A percentile compares a stretch with the other conserved stretches of the same genome.
Conservation (phyloP, 2,113 vertebrate species). For the Cepphus grylle region DNA sequence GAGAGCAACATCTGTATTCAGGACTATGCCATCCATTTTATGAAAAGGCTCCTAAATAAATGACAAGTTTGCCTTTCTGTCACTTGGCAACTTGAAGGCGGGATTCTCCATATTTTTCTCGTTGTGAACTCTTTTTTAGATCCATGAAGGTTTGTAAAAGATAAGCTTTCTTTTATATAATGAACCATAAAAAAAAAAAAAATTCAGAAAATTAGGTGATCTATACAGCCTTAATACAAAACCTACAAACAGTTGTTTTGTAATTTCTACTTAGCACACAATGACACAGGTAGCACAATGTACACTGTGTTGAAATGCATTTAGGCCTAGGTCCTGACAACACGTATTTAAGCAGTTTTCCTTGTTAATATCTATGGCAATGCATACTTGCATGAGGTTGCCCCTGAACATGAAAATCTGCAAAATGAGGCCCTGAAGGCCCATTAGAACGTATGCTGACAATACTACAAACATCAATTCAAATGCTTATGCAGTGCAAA, state of each 20-base stretch:
- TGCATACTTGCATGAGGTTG: not conserved
- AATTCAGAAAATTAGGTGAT: not conserved
- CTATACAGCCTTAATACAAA: not conserved
- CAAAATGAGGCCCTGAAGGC: not conserved
- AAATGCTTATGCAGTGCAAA: not conserved
- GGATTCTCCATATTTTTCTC: not conserved
- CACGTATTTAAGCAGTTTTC: not conserved
- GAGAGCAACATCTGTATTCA: not conserved
- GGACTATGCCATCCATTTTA: not conserved
- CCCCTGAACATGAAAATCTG: not conserved
- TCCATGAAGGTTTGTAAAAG: not conserved
- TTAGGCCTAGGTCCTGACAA: not conserved
- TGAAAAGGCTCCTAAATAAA: not conserved
- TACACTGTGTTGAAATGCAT: not conserved
- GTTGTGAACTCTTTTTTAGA: not conserved
- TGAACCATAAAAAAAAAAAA: not conserved
- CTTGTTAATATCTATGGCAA: not conserved
- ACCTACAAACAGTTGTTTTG: not conserved
- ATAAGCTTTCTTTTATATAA: not conserved
- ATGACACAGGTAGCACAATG: not conserved
- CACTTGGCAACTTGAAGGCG: not conserved
- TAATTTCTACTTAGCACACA: not conserved
- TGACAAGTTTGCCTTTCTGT: not conserved
- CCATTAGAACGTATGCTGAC: not conserved
- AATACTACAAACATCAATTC: not conserved